Evolutionary conservation across 2,113 vertebrate species (phyloP).

Genomic region (Gymnobelideus leadbeateri): DNA sequence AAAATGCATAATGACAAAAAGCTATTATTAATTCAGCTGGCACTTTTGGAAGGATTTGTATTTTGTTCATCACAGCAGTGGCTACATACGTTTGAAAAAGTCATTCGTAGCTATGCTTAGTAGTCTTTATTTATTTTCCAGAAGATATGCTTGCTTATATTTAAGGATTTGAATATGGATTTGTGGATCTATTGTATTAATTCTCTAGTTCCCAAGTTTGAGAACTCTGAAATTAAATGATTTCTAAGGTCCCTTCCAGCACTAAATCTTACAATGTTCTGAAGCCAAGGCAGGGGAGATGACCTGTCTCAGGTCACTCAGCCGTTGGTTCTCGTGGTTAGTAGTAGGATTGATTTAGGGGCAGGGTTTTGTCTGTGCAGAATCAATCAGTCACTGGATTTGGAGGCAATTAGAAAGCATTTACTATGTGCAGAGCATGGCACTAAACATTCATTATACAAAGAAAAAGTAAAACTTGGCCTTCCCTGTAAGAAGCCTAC

Average conservation of each 20-base stretch:
- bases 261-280: background rate
- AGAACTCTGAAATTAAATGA: background rate
- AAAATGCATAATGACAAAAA: background rate
- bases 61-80: background rate
- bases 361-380: background rate
- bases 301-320: background rate
- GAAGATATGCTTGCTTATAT: background rate
- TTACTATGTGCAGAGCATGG: background rate
- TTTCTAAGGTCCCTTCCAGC: background rate
- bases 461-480: background rate
- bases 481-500: background rate
- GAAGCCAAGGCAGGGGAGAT: fast-evolving
- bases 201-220: background rate
- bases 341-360: background rate
- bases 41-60: background rate
- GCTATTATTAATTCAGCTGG: background rate
- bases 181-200: background rate
- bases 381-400: background rate
- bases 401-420: background rate
- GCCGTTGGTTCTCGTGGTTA: background rate
- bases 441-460: background rate
- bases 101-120: background rate
- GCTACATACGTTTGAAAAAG: background rate
- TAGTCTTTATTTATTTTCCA: background rate
- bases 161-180: background rate